Evolutionary conservation across 2,888 invertebrate genomes (phyloP).

Genomic region (Acrobeloides nanus): DNA sequence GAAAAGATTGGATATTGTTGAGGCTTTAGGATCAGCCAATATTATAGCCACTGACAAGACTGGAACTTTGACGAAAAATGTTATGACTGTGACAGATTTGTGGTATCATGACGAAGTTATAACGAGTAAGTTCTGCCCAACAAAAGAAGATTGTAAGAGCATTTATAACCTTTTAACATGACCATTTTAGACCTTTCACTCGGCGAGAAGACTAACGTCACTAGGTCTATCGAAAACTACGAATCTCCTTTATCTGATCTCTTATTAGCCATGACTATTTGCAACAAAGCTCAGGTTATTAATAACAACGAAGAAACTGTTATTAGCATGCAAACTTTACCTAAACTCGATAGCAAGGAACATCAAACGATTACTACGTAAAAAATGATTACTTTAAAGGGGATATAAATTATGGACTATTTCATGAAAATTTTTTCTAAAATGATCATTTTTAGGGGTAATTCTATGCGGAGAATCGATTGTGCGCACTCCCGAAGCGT

Average conservation of each 20-base stretch:
- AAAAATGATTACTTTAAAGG: too few relatives aligned
- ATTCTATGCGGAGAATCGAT: too few relatives aligned
- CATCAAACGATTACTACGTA: too few relatives aligned
- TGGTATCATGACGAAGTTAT: slow-evolving; percentile 18
- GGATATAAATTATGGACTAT: too few relatives aligned
- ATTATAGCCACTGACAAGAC: slow-evolving; percentile 20
- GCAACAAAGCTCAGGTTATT: too few relatives aligned
- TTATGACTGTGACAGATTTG: slow-evolving; percentile 24
- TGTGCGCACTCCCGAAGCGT: too few relatives aligned
- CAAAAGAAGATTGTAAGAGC: neutral
- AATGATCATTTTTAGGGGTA: too few relatives aligned
- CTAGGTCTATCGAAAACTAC: slow-evolving; percentile 20
- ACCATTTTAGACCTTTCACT: slow-evolving; percentile 13
- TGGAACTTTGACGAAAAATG: slow-evolving; percentile 25
- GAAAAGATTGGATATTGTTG: slow-evolving; percentile 21
- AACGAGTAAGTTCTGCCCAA: slow-evolving; percentile 5
- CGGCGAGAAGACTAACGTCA: slow-evolving; percentile 9
- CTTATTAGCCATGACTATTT: slow-evolving; percentile 4
- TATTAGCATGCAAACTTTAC: too few relatives aligned
- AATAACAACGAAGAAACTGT: too few relatives aligned
- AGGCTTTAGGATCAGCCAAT: slow-evolving; percentile 20
- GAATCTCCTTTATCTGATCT: slow-evolving; percentile 6
- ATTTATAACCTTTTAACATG: slow-evolving; percentile 6
- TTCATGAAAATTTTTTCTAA: too few relatives aligned
- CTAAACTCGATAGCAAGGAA: too few relatives aligned